Conservation (phyloP, 2,888 invertebrate genomes). For the Stenurella melanura region DNA sequence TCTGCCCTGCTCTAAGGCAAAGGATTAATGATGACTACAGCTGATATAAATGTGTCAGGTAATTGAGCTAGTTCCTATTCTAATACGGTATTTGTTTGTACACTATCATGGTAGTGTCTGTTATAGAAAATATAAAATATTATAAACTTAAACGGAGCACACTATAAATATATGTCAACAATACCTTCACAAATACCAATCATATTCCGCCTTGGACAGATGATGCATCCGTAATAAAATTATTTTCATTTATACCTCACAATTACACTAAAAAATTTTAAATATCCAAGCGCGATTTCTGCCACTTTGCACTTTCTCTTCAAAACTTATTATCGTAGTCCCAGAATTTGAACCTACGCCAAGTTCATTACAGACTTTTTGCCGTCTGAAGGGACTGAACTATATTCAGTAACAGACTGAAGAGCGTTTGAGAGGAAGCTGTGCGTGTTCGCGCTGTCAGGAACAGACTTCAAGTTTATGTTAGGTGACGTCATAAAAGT, state of each 20-base stretch:
- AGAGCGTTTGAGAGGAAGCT: constrained; percentile 19
- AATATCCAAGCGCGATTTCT: constrained; percentile 10
- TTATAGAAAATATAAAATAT: background rate
- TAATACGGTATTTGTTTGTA: too few species aligned
- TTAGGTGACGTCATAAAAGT: constrained; percentile 40
- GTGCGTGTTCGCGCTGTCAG: constrained; percentile 29
- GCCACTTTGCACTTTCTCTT: constrained; percentile 26
- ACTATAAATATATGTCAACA: background rate
- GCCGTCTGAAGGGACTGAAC: constrained; percentile 27
- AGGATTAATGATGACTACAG: too few species aligned
- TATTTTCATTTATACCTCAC: background rate
- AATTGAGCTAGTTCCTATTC: too few species aligned
- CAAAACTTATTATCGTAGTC: constrained; percentile 12
- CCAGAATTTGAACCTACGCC: constrained; percentile 37
- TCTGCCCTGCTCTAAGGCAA: too few species aligned
- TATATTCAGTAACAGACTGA: constrained; percentile 35
- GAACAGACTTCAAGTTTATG: constrained; percentile 44
- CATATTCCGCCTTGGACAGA: background rate
- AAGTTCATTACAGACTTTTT: constrained; percentile 28
- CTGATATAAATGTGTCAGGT: too few species aligned
- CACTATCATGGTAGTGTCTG: too few species aligned
- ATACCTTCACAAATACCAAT: constrained; percentile 24
- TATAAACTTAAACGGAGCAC: background rate
- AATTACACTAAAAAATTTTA: background rate
- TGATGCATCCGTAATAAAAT: background rate